Evolutionary conservation across 2,113 vertebrate species (phyloP).

Genomic region (Corythoichthys haematopterus): DNA sequence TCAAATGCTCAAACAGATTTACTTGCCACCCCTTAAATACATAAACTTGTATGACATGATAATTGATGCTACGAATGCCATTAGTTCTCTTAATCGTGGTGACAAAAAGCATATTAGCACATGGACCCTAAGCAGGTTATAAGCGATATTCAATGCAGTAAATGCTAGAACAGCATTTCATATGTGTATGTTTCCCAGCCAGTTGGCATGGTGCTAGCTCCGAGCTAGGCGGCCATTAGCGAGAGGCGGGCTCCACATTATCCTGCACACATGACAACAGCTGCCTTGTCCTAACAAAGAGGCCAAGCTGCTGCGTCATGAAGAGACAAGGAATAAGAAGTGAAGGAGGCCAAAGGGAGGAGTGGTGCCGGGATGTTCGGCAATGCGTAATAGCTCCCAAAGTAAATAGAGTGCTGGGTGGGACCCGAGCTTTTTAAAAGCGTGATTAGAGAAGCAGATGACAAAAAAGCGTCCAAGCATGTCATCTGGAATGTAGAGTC

Average conservation of each 20-base stretch:
- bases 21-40: too few species aligned
- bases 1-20: too few species aligned
- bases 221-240: constrained; percentile 51
- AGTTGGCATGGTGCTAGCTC: constrained; percentile 51
- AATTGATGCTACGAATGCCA: not conserved
- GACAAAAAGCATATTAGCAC: not conserved
- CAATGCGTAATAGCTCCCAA: constrained; percentile 59
- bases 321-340: constrained; percentile 19
- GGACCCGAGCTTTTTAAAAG: constrained; percentile 33
- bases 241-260: constrained; percentile 49
- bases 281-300: constrained; percentile 61
- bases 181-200: constrained; percentile 13
- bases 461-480: not conserved
- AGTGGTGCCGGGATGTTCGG: constrained; percentile 47
- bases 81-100: too few species aligned
- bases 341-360: constrained; percentile 33
- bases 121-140: not conserved
- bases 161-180: not conserved
- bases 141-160: not conserved
- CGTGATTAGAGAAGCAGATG: constrained; percentile 1
- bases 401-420: constrained; percentile 63
- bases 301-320: constrained; percentile 49
- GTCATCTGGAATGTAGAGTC: constrained; percentile 17
- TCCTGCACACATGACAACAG: constrained; percentile 63
- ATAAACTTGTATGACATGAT: too few species aligned